These are phyloP conservation scores for Echiichthys vipera DNA, from an alignment of 2,797 vertebrate genomes.

Conservation along the genomic window DNA sequence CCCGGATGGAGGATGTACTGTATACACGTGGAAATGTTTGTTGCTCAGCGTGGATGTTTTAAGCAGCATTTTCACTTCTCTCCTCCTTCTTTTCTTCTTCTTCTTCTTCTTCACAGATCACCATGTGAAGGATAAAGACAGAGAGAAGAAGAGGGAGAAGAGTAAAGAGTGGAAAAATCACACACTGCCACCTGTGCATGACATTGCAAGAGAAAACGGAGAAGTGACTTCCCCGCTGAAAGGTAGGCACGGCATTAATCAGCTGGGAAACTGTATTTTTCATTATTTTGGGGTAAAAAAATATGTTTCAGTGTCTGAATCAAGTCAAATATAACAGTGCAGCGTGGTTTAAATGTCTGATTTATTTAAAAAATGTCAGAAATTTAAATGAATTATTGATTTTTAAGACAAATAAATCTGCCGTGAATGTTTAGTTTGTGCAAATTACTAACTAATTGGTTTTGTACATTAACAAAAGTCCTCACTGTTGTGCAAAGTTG, in stretches of 20 bases:
- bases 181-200: constrained; percentile 87
- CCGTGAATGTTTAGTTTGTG: background rate
- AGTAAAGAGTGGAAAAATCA: constrained; percentile 92
- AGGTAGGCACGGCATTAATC: constrained; percentile 78
- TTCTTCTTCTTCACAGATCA: constrained; percentile 70
- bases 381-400: background rate
- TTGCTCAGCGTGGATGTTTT: constrained; percentile 26
- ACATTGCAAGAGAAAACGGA: constrained; percentile 93
- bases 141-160: constrained; percentile 90
- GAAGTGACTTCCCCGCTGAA: constrained; percentile 89
- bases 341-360: background rate
- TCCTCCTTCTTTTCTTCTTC: background rate
- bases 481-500: background rate
- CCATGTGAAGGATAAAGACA: constrained; percentile 81
- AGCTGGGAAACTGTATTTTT: background rate
- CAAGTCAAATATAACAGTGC: too few species aligned
- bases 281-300: background rate
- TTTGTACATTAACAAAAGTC: background rate
- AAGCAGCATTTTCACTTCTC: constrained; percentile 27
- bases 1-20: constrained; percentile 69
- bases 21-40: constrained; percentile 81
- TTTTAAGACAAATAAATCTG: background rate
- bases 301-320: background rate
- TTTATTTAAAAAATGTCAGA: background rate
- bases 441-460: background rate